Conservation (phyloP, 2,888 invertebrate species). For the Cepaea hortensis region DNA sequence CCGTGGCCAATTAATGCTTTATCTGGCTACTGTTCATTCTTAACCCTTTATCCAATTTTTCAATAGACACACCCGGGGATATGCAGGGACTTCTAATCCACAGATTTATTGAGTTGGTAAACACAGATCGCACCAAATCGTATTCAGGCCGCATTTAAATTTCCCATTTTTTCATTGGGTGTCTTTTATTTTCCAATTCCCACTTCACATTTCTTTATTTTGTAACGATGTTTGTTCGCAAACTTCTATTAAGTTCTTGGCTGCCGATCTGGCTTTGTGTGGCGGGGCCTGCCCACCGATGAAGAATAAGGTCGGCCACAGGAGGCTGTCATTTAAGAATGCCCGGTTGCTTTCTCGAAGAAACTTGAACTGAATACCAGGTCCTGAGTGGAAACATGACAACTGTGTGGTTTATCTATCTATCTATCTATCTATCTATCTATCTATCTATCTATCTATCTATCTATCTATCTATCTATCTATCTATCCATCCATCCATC, state of each 20-base stretch:
- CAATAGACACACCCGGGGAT: neutral
- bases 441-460: slow-evolving; percentile 8
- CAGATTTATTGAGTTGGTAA: slow-evolving; percentile 12
- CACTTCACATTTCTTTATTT: neutral
- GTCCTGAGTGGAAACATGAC: too few species aligned
- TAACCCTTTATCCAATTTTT: neutral
- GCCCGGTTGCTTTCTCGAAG: neutral
- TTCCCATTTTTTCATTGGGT: neutral
- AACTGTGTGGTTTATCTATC: neutral
- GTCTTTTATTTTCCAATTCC: slow-evolving; percentile 28
- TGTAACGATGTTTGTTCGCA: neutral
- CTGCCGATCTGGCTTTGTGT: neutral
- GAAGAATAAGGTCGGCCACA: neutral
- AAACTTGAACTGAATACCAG: neutral
- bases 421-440: slow-evolving; percentile 7
- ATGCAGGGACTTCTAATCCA: neutral
- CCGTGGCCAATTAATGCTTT: neutral
- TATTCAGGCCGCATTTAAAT: neutral
- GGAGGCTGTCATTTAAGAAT: neutral
- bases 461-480: slow-evolving; percentile 29
- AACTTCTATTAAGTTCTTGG: neutral
- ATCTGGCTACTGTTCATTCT: neutral
- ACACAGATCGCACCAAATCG: neutral
- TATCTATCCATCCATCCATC: slow-evolving; percentile 18
- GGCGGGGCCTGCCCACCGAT: neutral